Base-by-base conservation (phyloP, 2,888 invertebrate species). In the Temnothorax ravouxi region DNA sequence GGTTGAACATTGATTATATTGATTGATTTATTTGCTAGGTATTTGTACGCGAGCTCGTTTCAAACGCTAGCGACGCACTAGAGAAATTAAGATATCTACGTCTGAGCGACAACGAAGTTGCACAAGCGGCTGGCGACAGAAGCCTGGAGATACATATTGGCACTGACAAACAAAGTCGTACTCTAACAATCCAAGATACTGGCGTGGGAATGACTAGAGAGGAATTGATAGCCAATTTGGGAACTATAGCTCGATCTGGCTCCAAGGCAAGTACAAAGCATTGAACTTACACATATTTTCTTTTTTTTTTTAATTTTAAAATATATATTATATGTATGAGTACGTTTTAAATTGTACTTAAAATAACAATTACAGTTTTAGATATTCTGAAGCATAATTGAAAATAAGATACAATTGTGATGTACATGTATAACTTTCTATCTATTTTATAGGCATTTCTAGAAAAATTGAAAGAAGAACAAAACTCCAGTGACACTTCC, bases 201-300 rank as follows among this genome's bases (percentile, higher is more conserved):
- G 99, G 99, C 41, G 97, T 99, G 93, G 99, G 99, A 59, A 99
- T 99, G 99, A 98, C 98, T 0, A 97, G 97, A 93, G 98, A 99
- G 71, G 99, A 99, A 94, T 95, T 99, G 80, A 96, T 98, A 79
- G 96, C 97, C 82, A 98, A 99, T 95, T 96, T 99, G 80, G 99
- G 99, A 59, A 98, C 99, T 2, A 99, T 99, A 93, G 99, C 99
- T 1, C 96, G 98, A 90, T 99, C 99, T 83, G 99, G 99, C 0
- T 99, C 99, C 0, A 99, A 99, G 94, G 97, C 96, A 95, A 89
- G 64, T 86, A 50, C 2, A 34, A 6, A 5, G 6, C 50, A 59
- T 59, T 83, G 13, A 56, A 47, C 64, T 69, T 47, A 44, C 15
- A 44, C 15, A 41, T 44, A 72, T 61, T 76, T 47, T 59, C 18